These are phyloP conservation scores for Tetragnatha montana DNA, from an alignment of 2,888 invertebrate genomes.

Conservation along the genomic window DNA sequence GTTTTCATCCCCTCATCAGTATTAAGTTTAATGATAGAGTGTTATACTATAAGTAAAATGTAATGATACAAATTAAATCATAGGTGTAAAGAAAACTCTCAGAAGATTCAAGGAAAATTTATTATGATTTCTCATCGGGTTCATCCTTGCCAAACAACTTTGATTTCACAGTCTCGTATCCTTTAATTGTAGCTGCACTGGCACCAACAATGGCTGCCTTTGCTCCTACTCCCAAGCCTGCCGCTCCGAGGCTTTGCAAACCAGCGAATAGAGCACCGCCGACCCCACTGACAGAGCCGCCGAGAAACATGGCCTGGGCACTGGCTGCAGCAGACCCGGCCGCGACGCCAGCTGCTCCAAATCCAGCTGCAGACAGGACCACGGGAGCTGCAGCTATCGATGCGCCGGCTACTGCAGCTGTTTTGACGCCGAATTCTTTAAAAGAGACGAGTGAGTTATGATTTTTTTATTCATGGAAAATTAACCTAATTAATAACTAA, in stretches of 20 bases:
- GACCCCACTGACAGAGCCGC: background rate
- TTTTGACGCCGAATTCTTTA: slow-evolving; percentile 28
- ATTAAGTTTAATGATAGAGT: too few species aligned
- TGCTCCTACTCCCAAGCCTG: slow-evolving; percentile 3
- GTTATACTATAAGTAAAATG: too few species aligned
- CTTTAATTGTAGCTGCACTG: slow-evolving; percentile 22
- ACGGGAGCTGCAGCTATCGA: slow-evolving; percentile 1
- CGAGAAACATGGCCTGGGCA: slow-evolving; percentile 3
- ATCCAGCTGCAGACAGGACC: slow-evolving; percentile 36
- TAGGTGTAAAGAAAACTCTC: too few species aligned
- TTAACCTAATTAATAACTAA: too few species aligned
- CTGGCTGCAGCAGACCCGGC: slow-evolving; percentile 27
- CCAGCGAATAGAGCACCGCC: slow-evolving; percentile 1
- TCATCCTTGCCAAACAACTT: background rate
- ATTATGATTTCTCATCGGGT: background rate
- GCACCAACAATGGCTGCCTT: slow-evolving; percentile 11
- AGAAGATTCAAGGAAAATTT: too few species aligned
- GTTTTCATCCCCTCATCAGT: too few species aligned
- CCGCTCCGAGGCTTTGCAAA: slow-evolving; percentile 30
- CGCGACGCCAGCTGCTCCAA: slow-evolving; percentile 22
- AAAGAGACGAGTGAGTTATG: too few species aligned
- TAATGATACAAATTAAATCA: too few species aligned
- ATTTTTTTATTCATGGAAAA: too few species aligned
- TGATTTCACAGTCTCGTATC: background rate
- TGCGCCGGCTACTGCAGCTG: slow-evolving; percentile 18